Evolutionary conservation across 2,113 vertebrate genomes (phyloP).

Genomic region (Ploceus nigricollis): DNA sequence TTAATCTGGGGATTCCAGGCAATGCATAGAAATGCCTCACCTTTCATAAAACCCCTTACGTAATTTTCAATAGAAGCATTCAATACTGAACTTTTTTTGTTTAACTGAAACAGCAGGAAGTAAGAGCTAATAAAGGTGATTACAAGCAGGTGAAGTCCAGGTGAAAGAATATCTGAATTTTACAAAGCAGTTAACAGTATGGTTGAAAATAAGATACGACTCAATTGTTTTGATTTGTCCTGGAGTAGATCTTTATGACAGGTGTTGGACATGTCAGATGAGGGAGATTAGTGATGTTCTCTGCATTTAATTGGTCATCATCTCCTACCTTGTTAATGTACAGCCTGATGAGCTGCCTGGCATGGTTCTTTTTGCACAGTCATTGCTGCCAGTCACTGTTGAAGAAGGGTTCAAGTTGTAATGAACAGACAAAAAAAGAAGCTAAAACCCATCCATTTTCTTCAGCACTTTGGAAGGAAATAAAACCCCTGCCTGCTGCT

Average conservation of each 20-base stretch:
- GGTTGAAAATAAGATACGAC: neutral
- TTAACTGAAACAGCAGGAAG: neutral
- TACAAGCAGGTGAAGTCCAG: neutral
- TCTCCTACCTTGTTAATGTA: neutral
- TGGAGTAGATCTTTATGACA: fast-evolving
- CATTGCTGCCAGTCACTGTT: neutral
- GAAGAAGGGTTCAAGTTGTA: neutral
- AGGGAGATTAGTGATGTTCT: neutral
- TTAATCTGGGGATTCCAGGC: neutral
- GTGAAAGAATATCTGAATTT: neutral
- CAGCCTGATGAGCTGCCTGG: neutral
- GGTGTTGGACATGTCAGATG: neutral
- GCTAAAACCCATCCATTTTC: neutral
- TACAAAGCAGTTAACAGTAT: neutral
- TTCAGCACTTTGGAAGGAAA: neutral
- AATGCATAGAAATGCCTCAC: neutral
- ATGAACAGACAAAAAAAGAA: neutral
- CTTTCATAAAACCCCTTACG: neutral
- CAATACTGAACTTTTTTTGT: neutral
- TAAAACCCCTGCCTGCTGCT: neutral
- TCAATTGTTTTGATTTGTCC: neutral
- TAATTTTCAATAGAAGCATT: neutral
- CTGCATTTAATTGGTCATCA: neutral
- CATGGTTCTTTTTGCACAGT: neutral
- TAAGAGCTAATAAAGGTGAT: neutral